Conservation (phyloP, 2,888 invertebrate species). For the Tipula lateralis region DNA sequence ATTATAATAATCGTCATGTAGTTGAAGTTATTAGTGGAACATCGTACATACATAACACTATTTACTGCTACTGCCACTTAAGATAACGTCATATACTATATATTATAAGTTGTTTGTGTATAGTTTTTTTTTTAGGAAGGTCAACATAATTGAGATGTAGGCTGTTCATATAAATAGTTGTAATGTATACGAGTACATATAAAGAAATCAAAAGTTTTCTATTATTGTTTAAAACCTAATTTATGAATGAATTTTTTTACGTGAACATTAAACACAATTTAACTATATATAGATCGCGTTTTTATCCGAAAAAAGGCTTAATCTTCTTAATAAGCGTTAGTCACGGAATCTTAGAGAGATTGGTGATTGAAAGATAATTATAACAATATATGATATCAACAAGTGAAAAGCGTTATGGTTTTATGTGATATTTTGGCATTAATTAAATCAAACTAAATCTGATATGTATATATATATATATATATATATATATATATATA, state of each 20-base stretch:
- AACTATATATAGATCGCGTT: not conserved
- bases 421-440: not conserved
- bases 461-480: not conserved
- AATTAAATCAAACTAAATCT: not conserved
- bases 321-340: not conserved
- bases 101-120: not conserved
- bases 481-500: not conserved
- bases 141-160: not conserved
- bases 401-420: not conserved
- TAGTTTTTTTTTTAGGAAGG: not conserved
- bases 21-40: constrained; percentile 11
- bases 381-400: not conserved
- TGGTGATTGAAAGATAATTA: not conserved
- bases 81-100: not conserved
- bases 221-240: not conserved
- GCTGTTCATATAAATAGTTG: not conserved
- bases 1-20: not conserved
- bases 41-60: not conserved
- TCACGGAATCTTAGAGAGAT: not conserved
- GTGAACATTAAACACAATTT: not conserved
- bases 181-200: not conserved
- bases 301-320: not conserved
- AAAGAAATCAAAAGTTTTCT: not conserved
- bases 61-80: not conserved
- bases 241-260: constrained; percentile 5